Percentiles rank a stretch among this genome's conserved stretches.
Conservation (phyloP, 2,113 vertebrate species). For the Coptodon rendalli region DNA sequence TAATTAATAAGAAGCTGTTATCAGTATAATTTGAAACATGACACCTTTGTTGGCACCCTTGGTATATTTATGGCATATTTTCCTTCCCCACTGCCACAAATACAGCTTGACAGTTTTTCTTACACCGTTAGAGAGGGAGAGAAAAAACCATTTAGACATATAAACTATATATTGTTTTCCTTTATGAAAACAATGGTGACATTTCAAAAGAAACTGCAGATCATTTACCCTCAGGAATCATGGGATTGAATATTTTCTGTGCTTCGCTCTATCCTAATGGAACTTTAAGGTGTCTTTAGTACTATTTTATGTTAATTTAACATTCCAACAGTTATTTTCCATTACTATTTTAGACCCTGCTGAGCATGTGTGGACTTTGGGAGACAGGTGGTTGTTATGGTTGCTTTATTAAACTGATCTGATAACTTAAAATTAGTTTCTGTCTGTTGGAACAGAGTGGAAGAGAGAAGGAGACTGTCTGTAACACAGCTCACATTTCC, state of each 20-base stretch:
- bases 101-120: background rate
- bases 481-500: background rate
- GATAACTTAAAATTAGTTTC: slow-evolving; percentile 4
- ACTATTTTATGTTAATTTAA: background rate
- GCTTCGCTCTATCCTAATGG: background rate
- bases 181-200: background rate
- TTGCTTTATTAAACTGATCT: slow-evolving; percentile 16
- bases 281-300: background rate
- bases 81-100: background rate
- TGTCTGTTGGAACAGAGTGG: background rate
- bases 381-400: slow-evolving; percentile 15
- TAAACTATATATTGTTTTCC: background rate
- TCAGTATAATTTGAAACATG: background rate
- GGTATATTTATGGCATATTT: background rate
- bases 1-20: background rate
- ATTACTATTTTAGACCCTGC: background rate
- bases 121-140: background rate
- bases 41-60: background rate
- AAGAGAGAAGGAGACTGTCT: background rate
- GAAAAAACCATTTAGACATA: background rate
- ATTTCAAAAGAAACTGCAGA: background rate
- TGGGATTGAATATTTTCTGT: background rate
- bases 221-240: background rate
- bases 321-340: background rate
- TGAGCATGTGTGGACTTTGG: background rate